phyloP scores from a whole-genome alignment of 2,113 vertebrate genomes.

The Cromileptes altivelis region DNA sequence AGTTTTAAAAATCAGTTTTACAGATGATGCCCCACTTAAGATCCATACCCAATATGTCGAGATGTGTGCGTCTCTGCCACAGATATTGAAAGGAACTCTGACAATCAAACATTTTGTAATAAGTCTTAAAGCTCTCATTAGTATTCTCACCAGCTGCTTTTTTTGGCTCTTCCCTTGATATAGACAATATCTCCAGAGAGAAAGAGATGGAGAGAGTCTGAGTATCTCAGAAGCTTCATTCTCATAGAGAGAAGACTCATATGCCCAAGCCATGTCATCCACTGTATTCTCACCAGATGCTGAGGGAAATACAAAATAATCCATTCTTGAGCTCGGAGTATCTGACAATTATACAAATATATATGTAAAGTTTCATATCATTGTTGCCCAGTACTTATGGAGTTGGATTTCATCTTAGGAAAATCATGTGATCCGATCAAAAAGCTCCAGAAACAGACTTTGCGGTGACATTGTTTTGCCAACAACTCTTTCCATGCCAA shows the following conservation, averaged over 20 bases:
- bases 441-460: background rate
- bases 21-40: constrained; percentile 9
- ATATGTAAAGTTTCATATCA: background rate
- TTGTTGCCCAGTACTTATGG: background rate
- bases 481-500: background rate
- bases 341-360: background rate
- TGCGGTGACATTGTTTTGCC: background rate
- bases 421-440: background rate
- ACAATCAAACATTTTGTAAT: constrained; percentile 17
- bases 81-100: background rate
- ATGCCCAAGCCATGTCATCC: background rate
- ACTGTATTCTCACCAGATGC: background rate
- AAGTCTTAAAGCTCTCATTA: constrained; percentile 32
- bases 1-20: constrained; percentile 26
- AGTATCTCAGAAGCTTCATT: constrained; percentile 24
- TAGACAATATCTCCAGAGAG: constrained; percentile 25
- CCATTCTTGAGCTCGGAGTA: background rate
- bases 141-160: constrained; percentile 7
- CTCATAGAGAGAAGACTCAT: constrained; percentile 15
- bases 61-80: background rate
- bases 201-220: background rate
- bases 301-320: background rate
- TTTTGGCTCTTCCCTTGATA: constrained; percentile 11
- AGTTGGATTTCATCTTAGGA: background rate
- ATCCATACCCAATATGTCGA: background rate